These are phyloP conservation scores for Nesidiocoris tenuis DNA, from an alignment of 2,888 invertebrate species.

Conservation along the genomic window DNA sequence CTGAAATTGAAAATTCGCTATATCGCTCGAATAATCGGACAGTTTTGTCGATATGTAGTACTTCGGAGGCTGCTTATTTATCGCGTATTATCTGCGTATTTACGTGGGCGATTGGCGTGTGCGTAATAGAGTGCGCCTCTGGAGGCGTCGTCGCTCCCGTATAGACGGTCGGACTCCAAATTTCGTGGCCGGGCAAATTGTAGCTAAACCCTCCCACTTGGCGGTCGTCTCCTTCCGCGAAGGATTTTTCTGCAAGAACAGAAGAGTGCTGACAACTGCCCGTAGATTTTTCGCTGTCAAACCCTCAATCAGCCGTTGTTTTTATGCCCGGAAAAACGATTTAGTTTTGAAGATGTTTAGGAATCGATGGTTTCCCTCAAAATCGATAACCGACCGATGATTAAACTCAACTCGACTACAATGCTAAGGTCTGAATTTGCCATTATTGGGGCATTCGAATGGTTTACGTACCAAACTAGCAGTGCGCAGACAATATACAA, in stretches of 20 bases:
- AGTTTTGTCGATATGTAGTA: neutral
- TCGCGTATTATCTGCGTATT: too few species aligned
- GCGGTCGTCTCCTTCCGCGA: conserved; percentile 26
- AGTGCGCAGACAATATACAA: too few species aligned
- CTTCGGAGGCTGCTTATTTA: neutral
- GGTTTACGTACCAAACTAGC: too few species aligned
- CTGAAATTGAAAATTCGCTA: conserved; percentile 21
- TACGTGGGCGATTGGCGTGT: conserved; percentile 57
- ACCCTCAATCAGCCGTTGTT: too few species aligned
- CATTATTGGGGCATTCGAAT: too few species aligned
- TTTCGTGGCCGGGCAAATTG: conserved; percentile 48
- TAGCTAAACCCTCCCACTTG: conserved; percentile 44
- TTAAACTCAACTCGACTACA: too few species aligned
- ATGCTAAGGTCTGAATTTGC: too few species aligned
- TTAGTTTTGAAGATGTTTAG: too few species aligned
- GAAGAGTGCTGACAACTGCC: neutral
- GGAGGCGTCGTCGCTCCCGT: conserved; percentile 54
- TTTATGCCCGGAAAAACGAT: too few species aligned
- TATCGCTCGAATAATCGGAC: neutral
- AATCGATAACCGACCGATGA: too few species aligned
- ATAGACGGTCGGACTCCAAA: conserved; percentile 52
- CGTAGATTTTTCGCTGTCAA: too few species aligned
- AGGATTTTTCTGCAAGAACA: conserved; percentile 27
- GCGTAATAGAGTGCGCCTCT: conserved; percentile 57
- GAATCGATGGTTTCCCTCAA: too few species aligned